Base-by-base conservation (phyloP, 2,888 invertebrate species). In the Tillus elongatus region DNA sequence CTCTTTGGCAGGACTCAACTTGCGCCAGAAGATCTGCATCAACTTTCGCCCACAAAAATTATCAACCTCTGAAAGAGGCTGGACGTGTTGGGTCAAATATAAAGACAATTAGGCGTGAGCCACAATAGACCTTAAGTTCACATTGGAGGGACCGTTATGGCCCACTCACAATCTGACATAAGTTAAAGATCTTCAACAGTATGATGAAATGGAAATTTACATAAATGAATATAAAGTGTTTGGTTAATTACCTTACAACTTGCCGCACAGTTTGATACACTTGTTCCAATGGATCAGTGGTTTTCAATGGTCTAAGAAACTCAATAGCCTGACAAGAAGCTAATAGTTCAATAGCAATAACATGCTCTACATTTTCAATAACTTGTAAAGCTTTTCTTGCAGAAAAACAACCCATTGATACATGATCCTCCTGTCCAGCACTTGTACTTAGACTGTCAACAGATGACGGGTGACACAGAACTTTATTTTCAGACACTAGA, bases 401-500 rank as follows among this genome's bases (percentile, higher is more conserved):
- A 1, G 78, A 63, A 56, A 73, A 79, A 6, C 75, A 77, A 10
- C 79, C 79, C 79, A 79, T 79, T 6, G 76, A 76, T 28, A 79
- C 79, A 57, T 80, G 79, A 57, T 79, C 79, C 56, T 79, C 79
- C 15, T 77, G 77, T 6, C 75, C 77, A 13, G 75, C 78, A 49
- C 74, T 75, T 1, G 79, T 80, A 30, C 75, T 72, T 44, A 79
- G 61, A 13, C 75, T 75, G 58, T 79, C 79, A 14, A 76, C 75
- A 2, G 76, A 76, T 1, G 78, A 70, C 2, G 79, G 79, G 57
- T 79, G 79, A 48, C 77, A 77, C 13, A 79, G 58, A 2, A 75
- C 76, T 54, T 79, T 80, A 63, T 79, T 80, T 58, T 79, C 79
- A 0, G 77, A 77, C 13, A 78, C 78, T 75, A n/a, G n/a, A n/a